Conservation (phyloP, 2,797 vertebrate species). For the Otolemur crassicaudatus region DNA sequence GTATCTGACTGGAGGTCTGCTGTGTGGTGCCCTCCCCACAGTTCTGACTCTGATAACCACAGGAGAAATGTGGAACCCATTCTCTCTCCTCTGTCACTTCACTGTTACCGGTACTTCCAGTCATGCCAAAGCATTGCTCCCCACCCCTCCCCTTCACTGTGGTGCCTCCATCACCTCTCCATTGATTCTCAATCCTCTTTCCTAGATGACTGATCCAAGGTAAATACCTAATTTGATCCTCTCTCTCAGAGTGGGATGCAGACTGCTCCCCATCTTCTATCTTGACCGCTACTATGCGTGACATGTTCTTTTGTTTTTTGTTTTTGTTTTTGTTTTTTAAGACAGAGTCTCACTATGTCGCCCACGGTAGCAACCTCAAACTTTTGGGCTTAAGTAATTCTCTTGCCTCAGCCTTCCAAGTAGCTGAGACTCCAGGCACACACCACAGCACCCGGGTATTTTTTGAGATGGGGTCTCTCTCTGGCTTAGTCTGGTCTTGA, state of each 20-base stretch:
- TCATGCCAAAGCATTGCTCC: background rate
- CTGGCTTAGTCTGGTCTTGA: too few relatives aligned
- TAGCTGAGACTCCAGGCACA: too few relatives aligned
- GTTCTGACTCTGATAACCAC: background rate
- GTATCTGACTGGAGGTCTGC: background rate
- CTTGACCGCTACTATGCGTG: background rate
- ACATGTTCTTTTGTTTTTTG: background rate
- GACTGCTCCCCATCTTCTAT: background rate
- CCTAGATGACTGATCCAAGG: background rate
- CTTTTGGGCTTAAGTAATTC: too few relatives aligned
- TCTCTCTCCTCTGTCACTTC: background rate
- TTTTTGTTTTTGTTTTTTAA: too few relatives aligned
- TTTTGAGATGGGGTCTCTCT: too few relatives aligned
- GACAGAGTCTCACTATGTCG: too few relatives aligned
- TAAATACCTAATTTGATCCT: background rate
- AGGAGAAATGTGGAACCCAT: background rate
- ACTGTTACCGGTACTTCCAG: background rate
- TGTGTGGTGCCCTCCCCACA: background rate
- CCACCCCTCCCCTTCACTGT: too few relatives aligned
- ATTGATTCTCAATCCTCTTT: background rate
- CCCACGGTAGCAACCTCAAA: too few relatives aligned
- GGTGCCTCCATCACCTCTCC: background rate
- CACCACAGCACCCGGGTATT: too few relatives aligned
- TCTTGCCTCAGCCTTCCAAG: too few relatives aligned
- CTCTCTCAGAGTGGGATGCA: background rate